A percentile compares a stretch with the other conserved stretches of the same genome.
These are phyloP conservation scores for Callaeas wilsoni DNA, from an alignment of 2,113 vertebrate genomes.

Conservation along the genomic window DNA sequence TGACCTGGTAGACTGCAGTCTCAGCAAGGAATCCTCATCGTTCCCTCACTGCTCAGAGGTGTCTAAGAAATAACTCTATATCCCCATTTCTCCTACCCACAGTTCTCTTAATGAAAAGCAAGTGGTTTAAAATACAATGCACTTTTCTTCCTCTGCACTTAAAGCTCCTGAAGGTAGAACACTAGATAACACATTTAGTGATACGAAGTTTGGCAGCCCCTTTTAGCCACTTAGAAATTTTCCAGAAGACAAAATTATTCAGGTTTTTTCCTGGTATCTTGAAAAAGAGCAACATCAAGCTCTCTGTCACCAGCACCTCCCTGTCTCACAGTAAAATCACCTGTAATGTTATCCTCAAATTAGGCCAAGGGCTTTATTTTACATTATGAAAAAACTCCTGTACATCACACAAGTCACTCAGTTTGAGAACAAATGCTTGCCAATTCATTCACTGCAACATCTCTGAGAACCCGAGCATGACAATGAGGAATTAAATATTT, in stretches of 20 bases:
- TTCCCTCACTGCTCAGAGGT: background rate
- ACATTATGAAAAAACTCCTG: background rate
- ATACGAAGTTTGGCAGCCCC: background rate
- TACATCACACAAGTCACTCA: background rate
- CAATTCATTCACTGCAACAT: background rate
- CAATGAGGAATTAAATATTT: background rate
- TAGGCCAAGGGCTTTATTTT: background rate
- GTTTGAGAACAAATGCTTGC: background rate
- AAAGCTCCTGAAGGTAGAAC: background rate
- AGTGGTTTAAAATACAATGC: background rate
- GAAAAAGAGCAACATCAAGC: background rate
- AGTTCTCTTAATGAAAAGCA: background rate
- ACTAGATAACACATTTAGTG: background rate
- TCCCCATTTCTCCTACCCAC: background rate
- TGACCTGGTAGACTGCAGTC: rapidly evolving
- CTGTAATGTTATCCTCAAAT: background rate
- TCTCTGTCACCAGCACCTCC: background rate
- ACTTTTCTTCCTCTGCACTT: background rate
- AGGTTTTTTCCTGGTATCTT: background rate
- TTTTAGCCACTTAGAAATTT: background rate
- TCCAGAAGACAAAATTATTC: background rate
- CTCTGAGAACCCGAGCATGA: background rate
- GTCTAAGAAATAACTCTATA: background rate
- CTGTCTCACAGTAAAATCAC: background rate
- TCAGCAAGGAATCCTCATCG: background rate